A percentile compares a stretch with the other conserved stretches of the same genome.
These are phyloP conservation scores for Drosophila rellima DNA, from an alignment of 2,888 invertebrate genomes.

Conservation along the genomic window DNA sequence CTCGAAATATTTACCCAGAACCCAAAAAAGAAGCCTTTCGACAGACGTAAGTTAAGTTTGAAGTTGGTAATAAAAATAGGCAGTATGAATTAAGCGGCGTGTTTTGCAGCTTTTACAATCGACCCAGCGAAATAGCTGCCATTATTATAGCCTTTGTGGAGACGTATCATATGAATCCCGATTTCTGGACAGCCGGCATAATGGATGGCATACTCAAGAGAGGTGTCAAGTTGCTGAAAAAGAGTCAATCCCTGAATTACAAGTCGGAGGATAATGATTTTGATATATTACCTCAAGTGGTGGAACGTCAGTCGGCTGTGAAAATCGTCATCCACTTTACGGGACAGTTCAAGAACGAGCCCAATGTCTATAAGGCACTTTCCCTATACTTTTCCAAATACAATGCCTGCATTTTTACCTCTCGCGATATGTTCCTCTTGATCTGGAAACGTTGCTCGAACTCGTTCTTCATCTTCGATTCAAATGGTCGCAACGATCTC, in stretches of 20 bases:
- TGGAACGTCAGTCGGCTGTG: constrained; percentile 73
- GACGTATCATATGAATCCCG: constrained; percentile 78
- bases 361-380: constrained; percentile 81
- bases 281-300: constrained; percentile 81
- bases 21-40: constrained; percentile 42
- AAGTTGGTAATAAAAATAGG: no score
- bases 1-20: constrained; percentile 64
- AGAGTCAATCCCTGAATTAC: constrained; percentile 66
- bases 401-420: constrained; percentile 75
- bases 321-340: constrained; percentile 75
- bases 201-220: constrained; percentile 78
- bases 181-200: constrained; percentile 79
- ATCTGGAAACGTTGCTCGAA: constrained; percentile 87
- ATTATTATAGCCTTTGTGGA: constrained; percentile 82
- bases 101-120: constrained; percentile 55
- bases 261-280: constrained; percentile 70
- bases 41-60: constrained; percentile 39
- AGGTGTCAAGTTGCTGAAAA: constrained; percentile 68
- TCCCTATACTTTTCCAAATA: constrained; percentile 78
- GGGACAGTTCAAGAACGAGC: constrained; percentile 72
- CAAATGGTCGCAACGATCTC: constrained; percentile 84
- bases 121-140: constrained; percentile 80
- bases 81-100: no score
- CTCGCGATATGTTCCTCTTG: constrained; percentile 74
- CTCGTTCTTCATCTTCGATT: constrained; percentile 88